Evolutionary conservation across 2,113 vertebrate species (phyloP), one percentile per base, ranked within the genome.

Genomic region (Atherinomorus stipes): DNA sequence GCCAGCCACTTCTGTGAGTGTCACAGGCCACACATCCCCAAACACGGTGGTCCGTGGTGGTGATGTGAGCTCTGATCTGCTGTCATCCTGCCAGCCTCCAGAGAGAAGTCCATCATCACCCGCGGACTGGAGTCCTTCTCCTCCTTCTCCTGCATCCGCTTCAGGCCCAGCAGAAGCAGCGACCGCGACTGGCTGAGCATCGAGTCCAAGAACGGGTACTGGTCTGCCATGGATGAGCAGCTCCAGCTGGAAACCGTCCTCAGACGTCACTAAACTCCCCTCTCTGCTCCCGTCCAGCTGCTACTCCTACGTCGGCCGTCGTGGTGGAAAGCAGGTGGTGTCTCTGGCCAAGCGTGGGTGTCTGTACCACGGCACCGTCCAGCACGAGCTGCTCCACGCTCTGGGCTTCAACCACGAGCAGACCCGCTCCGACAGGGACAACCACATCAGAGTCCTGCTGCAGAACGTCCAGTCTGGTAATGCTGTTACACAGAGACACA

Each of bases 371-470:
- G 60, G 64, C 5, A 62, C 88, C 0, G 64, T 91, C 38, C 89
- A 90, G 42, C 93, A 92, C 4, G 93, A 94, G 70, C 65, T 92
- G 49, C 71, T 94, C 8, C 93, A 94, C 1, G 86, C 88, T n/a
- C 77, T 94, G 57, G 93, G 93, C 58, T 92, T 93, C 67, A 85
- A 92, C 75, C 92, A 94, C 1, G 92, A 93, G 21, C 93, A 93
- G 56, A 86, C 83, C 4, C 89, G 91, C 67, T 77, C 63, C 2
- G 93, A 94, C 88, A 78, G 93, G 4, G 91, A 93, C 72, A 22
- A 28, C 38, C 65, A 67, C 50, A 90, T 93, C 59, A 59, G 4
- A 13, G 87, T 92, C 57, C 1, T 75, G 83, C 83, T 85, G 78
- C 66, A 81, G 0, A 85, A 85, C 7, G 83, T 81, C 10, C 18